Base-by-base conservation (phyloP, 2,888 invertebrate genomes). In the Drosophila tanythrix region DNA sequence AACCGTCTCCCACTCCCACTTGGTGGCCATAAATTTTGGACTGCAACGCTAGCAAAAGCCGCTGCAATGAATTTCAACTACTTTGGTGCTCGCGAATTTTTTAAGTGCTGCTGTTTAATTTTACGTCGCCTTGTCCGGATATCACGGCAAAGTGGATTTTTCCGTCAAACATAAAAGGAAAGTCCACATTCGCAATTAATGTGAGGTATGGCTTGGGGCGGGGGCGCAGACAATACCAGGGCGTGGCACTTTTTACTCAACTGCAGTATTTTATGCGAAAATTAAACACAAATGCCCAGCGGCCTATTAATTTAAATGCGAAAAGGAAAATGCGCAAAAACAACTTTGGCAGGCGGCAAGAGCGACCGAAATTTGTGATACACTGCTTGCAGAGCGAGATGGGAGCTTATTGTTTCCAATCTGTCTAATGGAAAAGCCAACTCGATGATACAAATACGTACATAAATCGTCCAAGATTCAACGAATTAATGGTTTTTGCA, bases 71-170 rank as follows among this genome's bases (percentile, higher is more conserved):
- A 83, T 83, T 82, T 77, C 71, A 83, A 83, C 85, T 83, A 84
- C 83, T 83, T 83, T 74, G 70, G 76, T 50, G 75, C 65, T 55
- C 52, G 81, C 68, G 72, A 78, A 76, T 61, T 84, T 87, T 85
- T 74, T 76, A 79, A 89, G 79, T 81, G 70, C 64, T 58, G 74
- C 60, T 83, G 84, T 71, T 89, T 89, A 81, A 89, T 82, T 88
- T 84, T 68, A 84, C 74, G 68, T 60, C 66, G 59, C 64, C 21
- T 57, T 46, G 72, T 53, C 89, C 85, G 87, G 87, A 87, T 90
- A 86, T 88, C 86, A 83, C 72, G 71, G 90, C 88, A 90, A 87
- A 87, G 89, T 87, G 89, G 86, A 90, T 86, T 87, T 90, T 87
- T 87, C 87, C 87, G 87, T 87, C 79, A 83, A 88, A 83, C 87